Conservation (phyloP, 2,113 vertebrate genomes). For the Lota lota region DNA sequence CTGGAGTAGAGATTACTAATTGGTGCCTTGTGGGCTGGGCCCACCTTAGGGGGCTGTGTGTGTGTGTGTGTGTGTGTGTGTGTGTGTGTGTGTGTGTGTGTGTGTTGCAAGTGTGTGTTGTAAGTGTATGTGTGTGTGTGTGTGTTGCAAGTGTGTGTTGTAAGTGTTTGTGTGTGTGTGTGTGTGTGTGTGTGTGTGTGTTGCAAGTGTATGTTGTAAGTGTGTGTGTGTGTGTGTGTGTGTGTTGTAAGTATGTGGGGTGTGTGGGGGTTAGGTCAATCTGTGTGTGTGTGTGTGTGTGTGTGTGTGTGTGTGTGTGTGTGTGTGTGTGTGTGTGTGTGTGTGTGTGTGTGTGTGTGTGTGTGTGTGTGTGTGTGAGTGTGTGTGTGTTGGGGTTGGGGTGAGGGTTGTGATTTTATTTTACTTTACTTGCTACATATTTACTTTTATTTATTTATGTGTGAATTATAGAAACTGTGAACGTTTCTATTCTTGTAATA, state of each 20-base stretch:
- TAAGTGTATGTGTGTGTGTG: not conserved
- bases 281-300: not conserved
- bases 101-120: not conserved
- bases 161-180: not conserved
- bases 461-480: no score
- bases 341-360: constrained; percentile 12
- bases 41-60: constrained; percentile 22
- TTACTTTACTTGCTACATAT: not conserved
- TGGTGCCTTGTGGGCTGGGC: constrained; percentile 40
- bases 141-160: not conserved
- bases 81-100: not conserved
- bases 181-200: constrained; percentile 16
- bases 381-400: not conserved
- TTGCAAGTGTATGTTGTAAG: constrained; percentile 12
- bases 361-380: constrained; percentile 17
- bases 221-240: not conserved
- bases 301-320: not conserved
- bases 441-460: not conserved
- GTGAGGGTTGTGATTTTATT: not conserved
- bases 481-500: no score
- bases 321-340: not conserved
- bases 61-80: no score
- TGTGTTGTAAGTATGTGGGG: not conserved
- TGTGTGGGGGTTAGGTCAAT: no score
- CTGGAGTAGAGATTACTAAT: constrained; percentile 49